Percentiles rank a stretch among this genome's conserved stretches.
Conservation (phyloP, 2,113 vertebrate species). For the Onychostruthus taczanowskii region DNA sequence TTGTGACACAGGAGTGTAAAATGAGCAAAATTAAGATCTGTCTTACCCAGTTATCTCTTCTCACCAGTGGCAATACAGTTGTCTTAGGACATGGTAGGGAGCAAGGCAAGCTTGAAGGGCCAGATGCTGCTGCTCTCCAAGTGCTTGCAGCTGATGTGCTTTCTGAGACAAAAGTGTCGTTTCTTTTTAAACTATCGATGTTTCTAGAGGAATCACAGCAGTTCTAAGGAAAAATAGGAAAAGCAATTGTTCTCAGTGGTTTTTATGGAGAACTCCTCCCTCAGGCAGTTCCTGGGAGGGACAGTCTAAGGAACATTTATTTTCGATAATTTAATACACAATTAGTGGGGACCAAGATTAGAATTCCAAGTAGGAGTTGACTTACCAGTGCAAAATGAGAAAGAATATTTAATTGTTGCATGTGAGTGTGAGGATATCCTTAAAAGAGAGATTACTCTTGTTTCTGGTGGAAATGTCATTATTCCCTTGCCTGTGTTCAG, state of each 20-base stretch:
- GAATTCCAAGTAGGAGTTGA: background rate
- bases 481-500: background rate
- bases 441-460: background rate
- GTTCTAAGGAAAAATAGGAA: background rate
- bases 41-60: background rate
- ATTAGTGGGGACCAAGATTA: background rate
- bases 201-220: background rate
- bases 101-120: background rate
- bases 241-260: background rate
- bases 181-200: background rate
- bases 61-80: background rate
- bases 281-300: background rate
- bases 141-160: background rate
- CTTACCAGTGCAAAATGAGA: background rate
- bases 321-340: background rate
- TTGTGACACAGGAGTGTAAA: background rate
- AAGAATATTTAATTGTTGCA: background rate
- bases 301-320: background rate
- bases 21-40: background rate
- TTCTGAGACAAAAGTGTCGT: background rate
- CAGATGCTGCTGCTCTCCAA: accelerated
- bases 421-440: background rate
- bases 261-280: background rate
- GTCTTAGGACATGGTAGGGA: background rate
- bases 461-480: background rate